These are phyloP conservation scores for Sinocyclocheilus anshuiensis DNA, from an alignment of 2,113 vertebrate species.

Conservation along the genomic window DNA sequence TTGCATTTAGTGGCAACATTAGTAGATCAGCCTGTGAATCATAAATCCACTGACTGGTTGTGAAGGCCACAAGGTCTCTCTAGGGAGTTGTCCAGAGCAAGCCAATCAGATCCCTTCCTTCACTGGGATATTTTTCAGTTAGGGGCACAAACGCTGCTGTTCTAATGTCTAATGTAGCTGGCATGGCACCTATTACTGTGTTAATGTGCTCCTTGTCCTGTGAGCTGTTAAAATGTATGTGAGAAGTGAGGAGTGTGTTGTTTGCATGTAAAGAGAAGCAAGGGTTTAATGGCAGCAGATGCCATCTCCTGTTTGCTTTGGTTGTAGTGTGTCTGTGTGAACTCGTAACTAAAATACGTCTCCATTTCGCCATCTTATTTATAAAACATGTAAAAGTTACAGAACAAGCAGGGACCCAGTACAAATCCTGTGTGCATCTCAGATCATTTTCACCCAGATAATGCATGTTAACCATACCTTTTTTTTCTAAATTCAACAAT, in stretches of 20 bases:
- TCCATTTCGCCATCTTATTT: slow-evolving; percentile 1
- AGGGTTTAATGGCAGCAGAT: neutral
- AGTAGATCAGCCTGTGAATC: neutral
- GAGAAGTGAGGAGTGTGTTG: neutral
- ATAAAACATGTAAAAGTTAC: neutral
- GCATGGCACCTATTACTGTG: neutral
- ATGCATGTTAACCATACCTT: neutral
- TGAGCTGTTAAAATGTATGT: slow-evolving; percentile 10
- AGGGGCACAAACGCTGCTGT: neutral
- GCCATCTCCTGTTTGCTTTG: slow-evolving; percentile 16
- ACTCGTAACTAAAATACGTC: neutral
- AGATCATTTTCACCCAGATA: neutral
- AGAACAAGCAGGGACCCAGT: neutral
- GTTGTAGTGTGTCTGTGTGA: neutral
- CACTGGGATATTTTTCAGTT: neutral
- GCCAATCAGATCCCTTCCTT: neutral
- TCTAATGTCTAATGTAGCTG: neutral
- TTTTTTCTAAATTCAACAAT: neutral
- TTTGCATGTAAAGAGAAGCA: neutral
- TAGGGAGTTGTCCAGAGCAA: neutral
- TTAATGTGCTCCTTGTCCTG: slow-evolving; percentile 5
- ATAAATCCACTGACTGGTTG: neutral
- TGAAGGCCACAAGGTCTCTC: neutral
- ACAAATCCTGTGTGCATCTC: neutral
- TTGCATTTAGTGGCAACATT: slow-evolving; percentile 8